A percentile compares a stretch with the other conserved stretches of the same genome.
Evolutionary conservation across 2,888 invertebrate species (phyloP).

Genomic region (Erebia epiphron): DNA sequence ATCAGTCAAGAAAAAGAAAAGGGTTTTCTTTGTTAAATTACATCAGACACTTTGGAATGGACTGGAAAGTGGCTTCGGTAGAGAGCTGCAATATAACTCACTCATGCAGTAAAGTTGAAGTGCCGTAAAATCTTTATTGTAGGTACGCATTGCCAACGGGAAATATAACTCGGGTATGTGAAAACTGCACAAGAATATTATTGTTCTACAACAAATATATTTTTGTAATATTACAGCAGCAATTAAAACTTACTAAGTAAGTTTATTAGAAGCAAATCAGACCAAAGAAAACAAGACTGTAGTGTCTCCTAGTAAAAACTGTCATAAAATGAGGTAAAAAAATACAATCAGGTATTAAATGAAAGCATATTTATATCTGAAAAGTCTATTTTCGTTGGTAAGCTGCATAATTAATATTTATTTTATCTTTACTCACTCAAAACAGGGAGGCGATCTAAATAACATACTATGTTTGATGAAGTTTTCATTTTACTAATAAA

Average conservation of each 20-base stretch:
- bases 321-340: no score
- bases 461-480: no score
- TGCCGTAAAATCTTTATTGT: conserved; percentile 26
- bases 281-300: background rate
- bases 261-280: background rate
- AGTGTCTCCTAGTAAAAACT: no score
- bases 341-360: no score
- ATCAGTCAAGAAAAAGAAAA: conserved; percentile 1
- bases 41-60: conserved; percentile 23
- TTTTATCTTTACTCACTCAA: no score
- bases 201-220: background rate
- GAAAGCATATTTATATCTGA: no score
- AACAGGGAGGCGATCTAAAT: no score
- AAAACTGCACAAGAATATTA: conserved; percentile 21
- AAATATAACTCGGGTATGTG: conserved; percentile 20
- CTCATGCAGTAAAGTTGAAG: conserved; percentile 26
- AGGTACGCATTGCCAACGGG: conserved; percentile 27
- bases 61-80: conserved; percentile 3
- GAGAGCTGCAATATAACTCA: conserved; percentile 24
- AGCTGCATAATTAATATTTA: no score
- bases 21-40: conserved; percentile 18
- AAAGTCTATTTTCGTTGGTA: no score
- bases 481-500: no score
- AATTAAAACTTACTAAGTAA: background rate
- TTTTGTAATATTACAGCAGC: background rate